These are phyloP conservation scores for Plotosus lineatus DNA, from an alignment of 2,113 vertebrate species.

Conservation along the genomic window DNA sequence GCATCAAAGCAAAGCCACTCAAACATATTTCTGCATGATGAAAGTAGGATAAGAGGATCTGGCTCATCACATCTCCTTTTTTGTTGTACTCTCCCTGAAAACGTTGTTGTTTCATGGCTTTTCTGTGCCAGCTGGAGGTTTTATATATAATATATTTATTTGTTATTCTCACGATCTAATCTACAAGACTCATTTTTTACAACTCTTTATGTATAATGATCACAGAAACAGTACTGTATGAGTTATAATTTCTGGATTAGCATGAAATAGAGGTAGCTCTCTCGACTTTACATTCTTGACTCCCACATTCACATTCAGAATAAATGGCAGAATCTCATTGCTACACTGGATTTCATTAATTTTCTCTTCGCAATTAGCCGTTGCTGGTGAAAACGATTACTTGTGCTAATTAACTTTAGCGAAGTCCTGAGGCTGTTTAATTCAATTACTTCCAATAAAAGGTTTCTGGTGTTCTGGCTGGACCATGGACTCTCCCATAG, in stretches of 20 bases:
- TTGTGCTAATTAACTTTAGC: slow-evolving; percentile 64
- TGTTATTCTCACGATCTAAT: neutral
- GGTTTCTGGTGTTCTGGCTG: slow-evolving; percentile 19
- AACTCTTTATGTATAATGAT: neutral
- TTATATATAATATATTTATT: neutral
- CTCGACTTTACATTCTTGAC: slow-evolving; percentile 20
- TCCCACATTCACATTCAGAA: slow-evolving; percentile 5
- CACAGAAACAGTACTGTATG: neutral
- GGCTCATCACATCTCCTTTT: neutral
- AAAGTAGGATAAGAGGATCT: neutral
- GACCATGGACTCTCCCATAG: slow-evolving; percentile 33
- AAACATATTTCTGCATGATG: neutral
- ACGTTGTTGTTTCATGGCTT: neutral
- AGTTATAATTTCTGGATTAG: neutral
- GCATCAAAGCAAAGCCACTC: slow-evolving; percentile 8
- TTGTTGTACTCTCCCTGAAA: neutral
- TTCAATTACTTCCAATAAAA: slow-evolving; percentile 60
- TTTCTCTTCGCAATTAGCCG: slow-evolving; percentile 62
- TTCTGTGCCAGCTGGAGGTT: neutral
- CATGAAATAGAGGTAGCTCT: neutral
- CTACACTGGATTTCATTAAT: slow-evolving; percentile 55
- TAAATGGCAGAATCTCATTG: slow-evolving; percentile 40
- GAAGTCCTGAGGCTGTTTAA: slow-evolving; percentile 59
- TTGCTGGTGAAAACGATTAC: slow-evolving; percentile 69
- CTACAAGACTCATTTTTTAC: neutral